Evolutionary conservation across 2,113 vertebrate genomes (phyloP).

Genomic region (Plotosus lineatus): DNA sequence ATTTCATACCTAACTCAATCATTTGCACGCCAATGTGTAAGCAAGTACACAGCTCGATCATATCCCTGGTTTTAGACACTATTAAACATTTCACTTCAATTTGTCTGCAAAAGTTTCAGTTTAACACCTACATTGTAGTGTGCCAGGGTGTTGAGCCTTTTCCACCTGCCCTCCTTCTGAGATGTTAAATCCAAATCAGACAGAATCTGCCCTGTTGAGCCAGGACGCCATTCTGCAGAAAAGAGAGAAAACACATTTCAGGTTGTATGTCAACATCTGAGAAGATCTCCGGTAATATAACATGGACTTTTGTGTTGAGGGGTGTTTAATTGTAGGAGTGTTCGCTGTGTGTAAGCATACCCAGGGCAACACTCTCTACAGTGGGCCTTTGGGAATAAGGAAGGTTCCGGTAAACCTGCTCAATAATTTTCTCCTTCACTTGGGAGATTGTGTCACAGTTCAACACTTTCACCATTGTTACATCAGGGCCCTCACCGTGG

Average conservation of each 20-base stretch:
- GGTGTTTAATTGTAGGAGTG: neutral
- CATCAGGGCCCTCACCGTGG: conserved; percentile 86
- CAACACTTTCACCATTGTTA: conserved; percentile 89
- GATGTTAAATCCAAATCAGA: conserved; percentile 94
- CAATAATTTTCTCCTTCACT: conserved; percentile 97
- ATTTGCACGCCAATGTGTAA: neutral
- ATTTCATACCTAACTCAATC: neutral
- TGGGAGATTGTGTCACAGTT: conserved; percentile 96
- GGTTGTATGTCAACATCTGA: neutral
- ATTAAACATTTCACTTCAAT: too few species aligned
- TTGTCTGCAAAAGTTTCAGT: neutral
- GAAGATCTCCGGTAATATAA: neutral
- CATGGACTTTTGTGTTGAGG: neutral
- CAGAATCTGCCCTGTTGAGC: conserved; percentile 94
- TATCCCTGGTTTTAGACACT: neutral
- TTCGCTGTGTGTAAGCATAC: conserved; percentile 66
- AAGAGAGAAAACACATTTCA: neutral
- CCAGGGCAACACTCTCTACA: conserved; percentile 87
- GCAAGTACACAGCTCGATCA: neutral
- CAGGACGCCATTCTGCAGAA: conserved; percentile 90
- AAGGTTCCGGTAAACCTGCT: conserved; percentile 90
- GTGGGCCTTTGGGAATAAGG: conserved; percentile 90
- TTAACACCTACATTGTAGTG: conserved; percentile 88
- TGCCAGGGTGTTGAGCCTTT: conserved; percentile 89
- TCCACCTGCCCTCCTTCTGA: conserved; percentile 91